phyloP scores from a whole-genome alignment of 2,113 vertebrate species.

The Amazona vittata region DNA sequence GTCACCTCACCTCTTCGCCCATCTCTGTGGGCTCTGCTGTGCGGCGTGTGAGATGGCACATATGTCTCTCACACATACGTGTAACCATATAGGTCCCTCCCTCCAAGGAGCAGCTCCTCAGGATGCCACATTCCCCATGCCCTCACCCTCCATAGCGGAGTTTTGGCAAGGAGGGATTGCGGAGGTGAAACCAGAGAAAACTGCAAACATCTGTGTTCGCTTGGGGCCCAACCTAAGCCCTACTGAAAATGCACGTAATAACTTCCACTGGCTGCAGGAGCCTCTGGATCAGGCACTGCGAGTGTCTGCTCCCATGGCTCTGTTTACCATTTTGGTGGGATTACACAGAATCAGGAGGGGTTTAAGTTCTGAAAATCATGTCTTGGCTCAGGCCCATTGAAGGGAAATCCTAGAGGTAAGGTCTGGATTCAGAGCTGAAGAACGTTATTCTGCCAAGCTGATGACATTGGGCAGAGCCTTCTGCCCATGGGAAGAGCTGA shows the following conservation, averaged over 20 bases:
- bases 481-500: rapidly evolving
- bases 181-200: conserved; percentile 15
- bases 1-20: neutral
- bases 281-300: neutral
- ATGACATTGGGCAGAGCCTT: neutral
- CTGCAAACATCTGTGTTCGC: conserved; percentile 21
- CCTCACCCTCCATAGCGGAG: neutral
- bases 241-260: conserved; percentile 16
- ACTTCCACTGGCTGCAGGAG: conserved; percentile 10
- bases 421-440: neutral
- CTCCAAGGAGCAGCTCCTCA: neutral
- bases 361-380: neutral
- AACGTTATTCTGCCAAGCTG: neutral
- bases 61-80: rapidly evolving
- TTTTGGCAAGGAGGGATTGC: neutral
- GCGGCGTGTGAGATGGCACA: neutral
- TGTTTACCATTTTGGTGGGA: conserved; percentile 11
- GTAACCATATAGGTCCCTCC: rapidly evolving
- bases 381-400: neutral
- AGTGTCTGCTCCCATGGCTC: neutral
- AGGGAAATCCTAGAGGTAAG: neutral
- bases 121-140: neutral
- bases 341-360: neutral
- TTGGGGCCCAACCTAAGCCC: neutral
- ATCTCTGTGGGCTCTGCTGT: neutral